Evolutionary conservation across 2,888 invertebrate genomes (phyloP), one percentile per base, ranked within the genome.

Genomic region (Brenthis hecate): DNA sequence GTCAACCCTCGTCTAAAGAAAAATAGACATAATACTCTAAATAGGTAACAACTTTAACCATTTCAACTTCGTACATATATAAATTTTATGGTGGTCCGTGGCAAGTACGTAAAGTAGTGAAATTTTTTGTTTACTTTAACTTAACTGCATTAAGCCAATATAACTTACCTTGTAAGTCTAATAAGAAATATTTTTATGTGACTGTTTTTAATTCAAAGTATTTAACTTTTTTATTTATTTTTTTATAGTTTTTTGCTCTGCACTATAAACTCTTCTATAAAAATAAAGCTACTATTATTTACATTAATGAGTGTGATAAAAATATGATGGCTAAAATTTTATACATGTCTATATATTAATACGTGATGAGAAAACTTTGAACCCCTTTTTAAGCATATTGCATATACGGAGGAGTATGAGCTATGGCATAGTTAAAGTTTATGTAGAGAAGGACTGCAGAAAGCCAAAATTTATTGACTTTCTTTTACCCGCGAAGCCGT

Each of bases 1-100:
- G 74, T 75, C 74, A 74, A 76, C 75, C 74, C 75, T 72, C 67
- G 73, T 75, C 72, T 64, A 14, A 54, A 32, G 32, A 51, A 57
- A 48, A 69, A 68, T 19, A 65, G 57, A 69, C 43, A 71, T 61
- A 61, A 68, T 68, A 69, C 67, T 66, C 68, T 62, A 65, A 68
- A 66, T 68, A 61, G 63, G 66, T 55, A 67, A 71, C 32, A 57
- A 62, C 57, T 67, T 71, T 47, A 19, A 16, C 50, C 51, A 54
- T 68, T 67, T 28, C 28, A 50, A 36, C 54, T 28, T 1, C 6
- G 8, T 56, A 16, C 51, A 55, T 51, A 13, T 56, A 56, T 51
- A 19, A 19, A 13, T 47, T 57, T 57, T 56, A 4, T 16, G 13
- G 11, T 3, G 19, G 19, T 19, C 19, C 1, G 19, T 19, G 19